These are phyloP conservation scores for Tuta absoluta DNA, from an alignment of 2,888 invertebrate genomes.

Conservation along the genomic window DNA sequence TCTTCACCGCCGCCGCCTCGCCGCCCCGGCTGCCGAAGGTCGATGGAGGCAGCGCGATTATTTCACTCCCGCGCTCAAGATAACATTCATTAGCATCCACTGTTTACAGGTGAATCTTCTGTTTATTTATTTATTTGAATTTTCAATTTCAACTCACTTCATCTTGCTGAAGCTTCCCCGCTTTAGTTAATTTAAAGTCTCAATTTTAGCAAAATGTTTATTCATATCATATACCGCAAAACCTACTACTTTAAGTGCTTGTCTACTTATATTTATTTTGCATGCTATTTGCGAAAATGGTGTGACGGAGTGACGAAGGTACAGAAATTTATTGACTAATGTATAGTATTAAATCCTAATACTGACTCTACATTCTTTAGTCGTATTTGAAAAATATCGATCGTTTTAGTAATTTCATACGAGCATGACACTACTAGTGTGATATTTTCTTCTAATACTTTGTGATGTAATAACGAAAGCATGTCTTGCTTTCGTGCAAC, in stretches of 20 bases:
- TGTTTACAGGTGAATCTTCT: slow-evolving; percentile 70
- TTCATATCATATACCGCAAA: background rate
- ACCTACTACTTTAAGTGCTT: background rate
- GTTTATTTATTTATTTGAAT: slow-evolving; percentile 40
- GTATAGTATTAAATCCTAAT: background rate
- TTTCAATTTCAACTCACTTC: slow-evolving; percentile 29
- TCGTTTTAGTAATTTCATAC: background rate
- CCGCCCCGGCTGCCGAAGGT: slow-evolving; percentile 48
- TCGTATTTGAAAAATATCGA: background rate
- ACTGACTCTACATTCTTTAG: background rate
- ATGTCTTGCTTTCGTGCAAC: slow-evolving; percentile 1
- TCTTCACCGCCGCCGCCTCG: slow-evolving; percentile 54
- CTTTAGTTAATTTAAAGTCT: background rate
- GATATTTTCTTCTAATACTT: background rate
- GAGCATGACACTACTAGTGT: background rate
- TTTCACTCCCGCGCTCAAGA: slow-evolving; percentile 54
- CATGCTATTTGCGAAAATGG: slow-evolving; percentile 17
- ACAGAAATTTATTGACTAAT: slow-evolving; percentile 6
- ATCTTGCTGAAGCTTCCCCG: background rate
- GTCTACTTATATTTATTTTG: slow-evolving; percentile 4
- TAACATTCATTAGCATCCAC: slow-evolving; percentile 65
- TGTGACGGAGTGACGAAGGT: background rate
- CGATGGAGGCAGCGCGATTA: slow-evolving; percentile 35
- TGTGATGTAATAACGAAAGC: background rate
- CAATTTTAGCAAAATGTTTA: background rate